These are phyloP conservation scores for Dysidea cf. avara DNA, from an alignment of 37 sponge, comb jelly and placozoan species.

Conservation along the genomic window DNA sequence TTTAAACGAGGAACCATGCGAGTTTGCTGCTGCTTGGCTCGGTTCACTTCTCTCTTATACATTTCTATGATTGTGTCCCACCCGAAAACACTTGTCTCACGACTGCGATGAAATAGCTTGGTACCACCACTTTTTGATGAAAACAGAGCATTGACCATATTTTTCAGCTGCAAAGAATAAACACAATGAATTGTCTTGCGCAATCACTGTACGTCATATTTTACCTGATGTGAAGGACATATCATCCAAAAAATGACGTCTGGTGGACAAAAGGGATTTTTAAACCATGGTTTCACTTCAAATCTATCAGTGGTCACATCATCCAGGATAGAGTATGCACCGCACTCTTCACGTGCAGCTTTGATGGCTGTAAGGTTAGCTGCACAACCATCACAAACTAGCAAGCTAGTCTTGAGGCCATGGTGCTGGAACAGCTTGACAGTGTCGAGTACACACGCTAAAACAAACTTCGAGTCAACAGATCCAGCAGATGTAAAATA, in stretches of 20 bases:
- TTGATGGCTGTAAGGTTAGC: background rate
- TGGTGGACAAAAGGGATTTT: background rate
- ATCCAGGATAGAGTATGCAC: background rate
- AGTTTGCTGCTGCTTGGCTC: too few relatives aligned
- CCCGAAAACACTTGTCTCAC: background rate
- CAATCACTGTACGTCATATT: background rate
- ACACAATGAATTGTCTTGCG: too few relatives aligned
- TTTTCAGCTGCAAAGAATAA: background rate
- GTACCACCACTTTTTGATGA: slow-evolving; percentile 1
- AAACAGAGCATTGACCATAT: too few relatives aligned
- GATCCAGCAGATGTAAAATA: slow-evolving; percentile 42
- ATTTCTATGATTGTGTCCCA: background rate
- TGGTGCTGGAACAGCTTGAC: background rate
- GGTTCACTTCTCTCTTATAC: background rate
- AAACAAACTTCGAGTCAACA: background rate
- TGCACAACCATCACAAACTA: too few relatives aligned
- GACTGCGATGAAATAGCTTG: background rate
- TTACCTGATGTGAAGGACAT: slow-evolving; percentile 7
- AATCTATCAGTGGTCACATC: background rate
- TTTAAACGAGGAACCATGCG: background rate
- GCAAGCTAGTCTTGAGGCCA: too few relatives aligned
- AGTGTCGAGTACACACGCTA: slow-evolving; percentile 1
- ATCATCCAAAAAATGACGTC: background rate
- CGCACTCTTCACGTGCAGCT: background rate
- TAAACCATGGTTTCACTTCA: background rate